Percentiles rank a stretch among this genome's conserved stretches.
phyloP scores from a whole-genome alignment of 2,797 vertebrate species.

The Emys orbicularis region DNA sequence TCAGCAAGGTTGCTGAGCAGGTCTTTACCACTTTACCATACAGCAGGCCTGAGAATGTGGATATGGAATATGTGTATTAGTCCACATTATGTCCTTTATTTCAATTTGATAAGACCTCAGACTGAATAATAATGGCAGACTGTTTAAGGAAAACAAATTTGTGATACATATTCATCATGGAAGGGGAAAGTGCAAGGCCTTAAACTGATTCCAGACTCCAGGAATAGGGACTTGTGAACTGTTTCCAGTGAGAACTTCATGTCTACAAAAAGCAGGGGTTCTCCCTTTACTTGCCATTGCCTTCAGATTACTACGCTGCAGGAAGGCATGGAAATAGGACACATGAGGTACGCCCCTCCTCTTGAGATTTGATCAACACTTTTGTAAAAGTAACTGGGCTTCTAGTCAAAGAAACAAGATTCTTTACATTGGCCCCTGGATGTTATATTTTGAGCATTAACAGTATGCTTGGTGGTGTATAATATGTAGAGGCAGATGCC shows the following conservation, averaged over 20 bases:
- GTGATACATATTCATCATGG: background rate
- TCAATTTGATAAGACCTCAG: background rate
- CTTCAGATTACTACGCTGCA: background rate
- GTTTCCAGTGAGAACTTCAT: background rate
- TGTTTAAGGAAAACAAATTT: background rate
- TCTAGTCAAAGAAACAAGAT: background rate
- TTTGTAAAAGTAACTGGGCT: background rate
- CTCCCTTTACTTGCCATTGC: background rate
- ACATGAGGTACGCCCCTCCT: background rate
- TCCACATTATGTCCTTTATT: background rate
- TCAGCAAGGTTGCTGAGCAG: background rate
- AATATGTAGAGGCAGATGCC: background rate
- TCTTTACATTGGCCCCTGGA: background rate
- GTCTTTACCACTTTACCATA: background rate
- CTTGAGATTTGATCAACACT: background rate
- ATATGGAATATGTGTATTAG: accelerated
- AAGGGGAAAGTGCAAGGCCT: background rate
- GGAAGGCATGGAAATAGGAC: background rate
- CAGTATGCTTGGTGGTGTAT: background rate
- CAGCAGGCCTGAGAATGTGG: background rate
- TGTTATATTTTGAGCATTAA: background rate
- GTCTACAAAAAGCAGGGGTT: background rate
- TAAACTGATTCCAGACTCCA: background rate
- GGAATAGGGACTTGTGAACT: background rate
- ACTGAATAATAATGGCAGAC: background rate